Evolutionary conservation across 2,888 invertebrate genomes (phyloP).

Genomic region (Mesorhabditis sp.): DNA sequence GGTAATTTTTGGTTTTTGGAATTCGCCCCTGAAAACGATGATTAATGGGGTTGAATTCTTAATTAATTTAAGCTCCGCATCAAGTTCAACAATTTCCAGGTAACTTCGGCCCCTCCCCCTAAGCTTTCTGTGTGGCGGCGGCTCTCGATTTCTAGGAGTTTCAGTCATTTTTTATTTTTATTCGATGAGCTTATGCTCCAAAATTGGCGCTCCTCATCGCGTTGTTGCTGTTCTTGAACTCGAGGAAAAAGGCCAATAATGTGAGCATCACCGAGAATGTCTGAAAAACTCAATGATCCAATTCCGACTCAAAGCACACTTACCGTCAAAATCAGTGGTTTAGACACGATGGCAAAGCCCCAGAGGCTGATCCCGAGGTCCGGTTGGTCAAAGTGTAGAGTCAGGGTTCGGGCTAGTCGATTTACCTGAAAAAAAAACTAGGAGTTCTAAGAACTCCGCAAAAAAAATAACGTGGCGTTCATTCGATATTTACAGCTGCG

Average conservation of each 20-base stretch:
- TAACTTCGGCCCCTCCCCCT: no score
- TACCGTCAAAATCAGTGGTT: not conserved
- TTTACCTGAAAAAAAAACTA: not conserved
- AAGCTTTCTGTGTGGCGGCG: no score
- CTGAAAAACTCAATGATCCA: not conserved
- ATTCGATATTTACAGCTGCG: no score
- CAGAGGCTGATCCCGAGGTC: not conserved
- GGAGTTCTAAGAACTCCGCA: no score
- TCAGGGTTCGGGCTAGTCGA: not conserved
- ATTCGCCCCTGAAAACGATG: no score
- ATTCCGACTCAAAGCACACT: not conserved
- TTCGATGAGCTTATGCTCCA: not conserved
- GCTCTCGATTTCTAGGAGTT: not conserved
- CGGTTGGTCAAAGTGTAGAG: constrained; percentile 1
- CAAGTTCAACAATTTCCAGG: no score
- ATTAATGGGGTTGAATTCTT: no score
- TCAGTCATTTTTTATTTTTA: not conserved
- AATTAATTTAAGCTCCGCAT: no score
- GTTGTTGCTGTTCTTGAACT: not conserved
- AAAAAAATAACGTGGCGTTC: no score
- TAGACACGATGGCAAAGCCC: not conserved
- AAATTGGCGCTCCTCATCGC: no score
- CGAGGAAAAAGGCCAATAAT: not conserved
- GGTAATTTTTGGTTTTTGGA: no score
- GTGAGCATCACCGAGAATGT: not conserved